A percentile compares a stretch with the other conserved stretches of the same genome.
phyloP scores from a whole-genome alignment of 2,113 vertebrate genomes.

The Crotalus tigris region DNA sequence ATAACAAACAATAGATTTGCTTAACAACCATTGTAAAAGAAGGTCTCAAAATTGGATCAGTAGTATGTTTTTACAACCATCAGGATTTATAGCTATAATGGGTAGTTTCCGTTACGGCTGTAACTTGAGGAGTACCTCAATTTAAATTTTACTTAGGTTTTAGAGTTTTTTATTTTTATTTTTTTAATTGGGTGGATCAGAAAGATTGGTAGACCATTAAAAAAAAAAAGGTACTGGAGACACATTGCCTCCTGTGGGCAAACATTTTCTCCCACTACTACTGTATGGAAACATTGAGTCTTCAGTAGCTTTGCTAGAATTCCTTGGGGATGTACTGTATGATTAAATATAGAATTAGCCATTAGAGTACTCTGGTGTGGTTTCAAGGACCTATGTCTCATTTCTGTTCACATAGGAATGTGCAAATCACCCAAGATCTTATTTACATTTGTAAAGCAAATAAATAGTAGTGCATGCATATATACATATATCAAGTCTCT shows the following conservation, averaged over 20 bases:
- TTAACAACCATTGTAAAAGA: not conserved
- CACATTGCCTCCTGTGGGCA: not conserved
- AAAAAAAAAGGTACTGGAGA: not conserved
- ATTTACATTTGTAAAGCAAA: not conserved
- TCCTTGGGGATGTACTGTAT: not conserved
- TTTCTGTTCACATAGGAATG: not conserved
- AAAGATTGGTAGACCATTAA: not conserved
- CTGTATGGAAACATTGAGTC: not conserved
- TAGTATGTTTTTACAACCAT: not conserved
- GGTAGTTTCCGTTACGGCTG: not conserved
- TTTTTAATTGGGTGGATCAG: not conserved
- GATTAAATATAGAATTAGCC: not conserved
- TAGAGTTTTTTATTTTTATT: not conserved
- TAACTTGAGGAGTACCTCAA: not conserved
- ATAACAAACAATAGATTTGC: not conserved
- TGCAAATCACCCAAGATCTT: not conserved
- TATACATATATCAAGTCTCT: not conserved
- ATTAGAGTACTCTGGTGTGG: not conserved
- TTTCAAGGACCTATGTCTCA: not conserved
- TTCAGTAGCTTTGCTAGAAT: not conserved
- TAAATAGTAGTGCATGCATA: not conserved
- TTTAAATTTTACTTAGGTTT: not conserved
- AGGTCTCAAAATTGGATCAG: not conserved
- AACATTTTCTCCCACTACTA: not conserved
- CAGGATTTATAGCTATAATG: not conserved